Conservation (phyloP, 2,113 vertebrate genomes). For the Microcebus lehilahytsara region DNA sequence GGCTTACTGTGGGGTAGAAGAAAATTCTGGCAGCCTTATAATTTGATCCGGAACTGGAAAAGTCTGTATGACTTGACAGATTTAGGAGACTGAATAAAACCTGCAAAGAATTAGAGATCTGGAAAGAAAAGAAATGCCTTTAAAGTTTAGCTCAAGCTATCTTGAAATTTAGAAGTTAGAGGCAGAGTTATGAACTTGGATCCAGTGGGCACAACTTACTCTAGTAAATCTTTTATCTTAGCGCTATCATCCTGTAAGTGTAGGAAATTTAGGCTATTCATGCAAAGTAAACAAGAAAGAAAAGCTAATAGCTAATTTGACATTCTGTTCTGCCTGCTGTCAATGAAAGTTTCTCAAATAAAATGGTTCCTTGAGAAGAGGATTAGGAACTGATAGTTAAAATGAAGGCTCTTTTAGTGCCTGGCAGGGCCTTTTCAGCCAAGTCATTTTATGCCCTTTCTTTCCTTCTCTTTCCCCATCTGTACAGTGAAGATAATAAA, state of each 20-base stretch:
- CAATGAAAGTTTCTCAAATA: conserved; percentile 1
- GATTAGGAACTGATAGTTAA: not conserved
- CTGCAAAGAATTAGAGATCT: not conserved
- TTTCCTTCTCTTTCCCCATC: conserved; percentile 16
- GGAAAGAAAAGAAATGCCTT: not conserved
- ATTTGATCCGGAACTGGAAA: conserved; percentile 11
- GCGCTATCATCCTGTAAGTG: not conserved
- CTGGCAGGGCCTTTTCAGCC: not conserved
- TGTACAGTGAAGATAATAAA: conserved; percentile 61
- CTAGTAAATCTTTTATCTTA: not conserved
- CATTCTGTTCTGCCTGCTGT: not conserved
- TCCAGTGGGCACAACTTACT: conserved; percentile 4
- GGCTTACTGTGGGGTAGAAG: not conserved
- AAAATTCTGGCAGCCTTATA: conserved; percentile 17
- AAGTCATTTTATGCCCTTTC: conserved; percentile 43
- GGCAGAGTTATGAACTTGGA: conserved; percentile 14
- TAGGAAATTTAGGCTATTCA: not conserved
- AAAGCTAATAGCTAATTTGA: not conserved
- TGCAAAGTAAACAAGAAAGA: not conserved
- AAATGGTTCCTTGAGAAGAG: conserved; percentile 9
- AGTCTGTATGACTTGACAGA: conserved; percentile 34
- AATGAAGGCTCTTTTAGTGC: not conserved
- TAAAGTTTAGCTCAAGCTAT: not conserved
- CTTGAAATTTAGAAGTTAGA: conserved; percentile 36
- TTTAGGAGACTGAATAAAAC: conserved; percentile 14